Evolutionary conservation across 2,113 vertebrate species (phyloP), one percentile per base, ranked within the genome.

Genomic region (Sinocyclocheilus grahami): DNA sequence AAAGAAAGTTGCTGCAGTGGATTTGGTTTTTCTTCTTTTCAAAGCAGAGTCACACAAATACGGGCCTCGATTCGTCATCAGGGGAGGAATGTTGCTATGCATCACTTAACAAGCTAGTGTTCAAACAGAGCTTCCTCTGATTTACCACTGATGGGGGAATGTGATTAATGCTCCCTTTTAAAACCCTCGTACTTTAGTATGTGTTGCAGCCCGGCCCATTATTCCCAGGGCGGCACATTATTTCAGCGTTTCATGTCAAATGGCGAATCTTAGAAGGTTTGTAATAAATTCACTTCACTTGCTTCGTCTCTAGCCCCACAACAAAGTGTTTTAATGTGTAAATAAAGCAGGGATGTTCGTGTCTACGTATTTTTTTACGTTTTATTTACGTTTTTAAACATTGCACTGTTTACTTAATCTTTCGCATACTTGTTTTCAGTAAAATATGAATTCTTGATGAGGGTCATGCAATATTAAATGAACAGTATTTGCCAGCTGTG

Each of bases 261-360:
- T 48, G 46, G 78, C 71, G 85, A 55, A 42, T 65, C 82, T 55
- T 86, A 81, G 78, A 24, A 77, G 78, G 37, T 87, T 89, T 91
- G 78, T 90, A 90, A 92, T 89, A 82, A 90, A 91, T 74, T 87
- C 86, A 89, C 51, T 87, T 85, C 46, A 83, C 79, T 78, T 20
- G 27, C 88, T 76, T 65, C 77, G 33, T 89, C 83, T 87, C 51
- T 86, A 90, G 86, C 85, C 53, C 16, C 69, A 87, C 69, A 62
- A 14, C 30, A 42, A 89, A 87, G 90, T 83, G 91, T 90, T 91
- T 89, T 82, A 91, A 90, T 91, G 87, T 86, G 7, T 74, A 86
- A 79, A 90, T 84, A 85, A 91, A 86, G 78, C 87, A 14, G 88
- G 90, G 88, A 78, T 84, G 65, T 72, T 58, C 71, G 3, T 84